Base-by-base conservation (phyloP, 2,797 vertebrate genomes). In the Acanthornis magna region DNA sequence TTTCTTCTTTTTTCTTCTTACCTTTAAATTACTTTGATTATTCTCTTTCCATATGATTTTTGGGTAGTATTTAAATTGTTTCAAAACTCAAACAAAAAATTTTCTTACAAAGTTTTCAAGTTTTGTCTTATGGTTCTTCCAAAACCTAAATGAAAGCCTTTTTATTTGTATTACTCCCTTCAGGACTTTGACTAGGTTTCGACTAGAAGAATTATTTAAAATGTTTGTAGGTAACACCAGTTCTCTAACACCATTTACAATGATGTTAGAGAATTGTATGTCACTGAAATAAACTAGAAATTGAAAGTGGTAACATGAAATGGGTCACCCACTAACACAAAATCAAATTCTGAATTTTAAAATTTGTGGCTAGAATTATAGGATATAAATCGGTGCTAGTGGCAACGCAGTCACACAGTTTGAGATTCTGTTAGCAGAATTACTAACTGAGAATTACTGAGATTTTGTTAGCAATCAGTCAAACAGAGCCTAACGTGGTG, bases 331-430 rank as follows among this genome's bases (percentile, higher is more conserved):
- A 62, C 48, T 53, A 83, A n/a, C 36, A 72, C 3, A 51, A 86
- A 79, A 80, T 58, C 11, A 42, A n/a, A 40, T 42, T 63, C 20
- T 67, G 34, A 42, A 57, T 81, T 77, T 61, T 30, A 50, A 66
- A 63, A 75, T 48, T 21, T 40, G 3, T 48, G 9, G 29, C 19
- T 36, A 34, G 11, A 68, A 42, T 48, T 61, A 54, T 14, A 47
- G 8, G 15, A 9, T 70, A 12, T 34, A 53, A 83, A 58, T 48
- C 0, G 1, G 9, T 68, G 9, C 23, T 53, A 40, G 7, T 2
- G 8, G 6, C 19, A 26, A 51, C 29, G 34, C 21, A 34, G 47
- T 36, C 1, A 1, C 10, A 38, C 18, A 19, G 16, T 67, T 43
- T 51, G 16, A 76, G n/a, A 38, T 23, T 57, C 32, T 43, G 47